Percentiles rank a stretch among this genome's conserved stretches.
Evolutionary conservation across 2,888 invertebrate species (phyloP).

Genomic region (Tetheella fluctuosa): DNA sequence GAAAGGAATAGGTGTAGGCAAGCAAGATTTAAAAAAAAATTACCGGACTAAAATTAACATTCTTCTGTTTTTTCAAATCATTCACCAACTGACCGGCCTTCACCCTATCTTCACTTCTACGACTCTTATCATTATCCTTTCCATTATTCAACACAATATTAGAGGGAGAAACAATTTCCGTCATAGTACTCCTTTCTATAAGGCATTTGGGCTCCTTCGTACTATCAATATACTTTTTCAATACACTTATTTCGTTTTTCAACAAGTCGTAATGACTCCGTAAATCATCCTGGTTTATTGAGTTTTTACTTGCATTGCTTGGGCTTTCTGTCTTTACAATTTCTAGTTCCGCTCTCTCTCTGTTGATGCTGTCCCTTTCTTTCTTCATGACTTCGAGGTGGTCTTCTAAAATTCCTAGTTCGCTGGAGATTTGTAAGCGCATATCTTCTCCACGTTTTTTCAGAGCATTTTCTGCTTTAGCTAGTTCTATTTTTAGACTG

Average conservation of each 20-base stretch:
- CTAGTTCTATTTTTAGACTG: constrained; percentile 57
- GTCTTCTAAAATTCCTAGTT: constrained; percentile 56
- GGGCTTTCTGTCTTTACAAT: constrained; percentile 27
- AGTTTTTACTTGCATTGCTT: constrained; percentile 21
- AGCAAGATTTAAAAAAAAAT: constrained; percentile 19
- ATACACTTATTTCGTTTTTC: constrained; percentile 53
- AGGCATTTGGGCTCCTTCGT: constrained; percentile 50
- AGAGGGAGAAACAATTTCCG: constrained; percentile 43
- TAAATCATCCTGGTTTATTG: constrained; percentile 41
- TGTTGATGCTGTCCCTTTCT: constrained; percentile 62
- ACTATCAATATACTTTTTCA: constrained; percentile 58
- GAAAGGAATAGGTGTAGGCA: background rate
- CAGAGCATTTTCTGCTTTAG: constrained; percentile 60
- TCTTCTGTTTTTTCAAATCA: constrained; percentile 71
- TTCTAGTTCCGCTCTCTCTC: constrained; percentile 54
- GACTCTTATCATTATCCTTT: constrained; percentile 32
- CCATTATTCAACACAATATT: constrained; percentile 57
- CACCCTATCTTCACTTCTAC: constrained; percentile 38
- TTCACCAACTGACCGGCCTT: constrained; percentile 61
- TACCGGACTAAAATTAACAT: constrained; percentile 70
- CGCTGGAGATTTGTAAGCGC: constrained; percentile 63
- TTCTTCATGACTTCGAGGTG: constrained; percentile 60
- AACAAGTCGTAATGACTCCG: constrained; percentile 55
- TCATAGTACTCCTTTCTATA: constrained; percentile 55
- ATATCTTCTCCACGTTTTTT: constrained; percentile 66